Evolutionary conservation across 2,797 vertebrate genomes (phyloP), one percentile per base, ranked within the genome.

Genomic region (Poliocrania exsul): DNA sequence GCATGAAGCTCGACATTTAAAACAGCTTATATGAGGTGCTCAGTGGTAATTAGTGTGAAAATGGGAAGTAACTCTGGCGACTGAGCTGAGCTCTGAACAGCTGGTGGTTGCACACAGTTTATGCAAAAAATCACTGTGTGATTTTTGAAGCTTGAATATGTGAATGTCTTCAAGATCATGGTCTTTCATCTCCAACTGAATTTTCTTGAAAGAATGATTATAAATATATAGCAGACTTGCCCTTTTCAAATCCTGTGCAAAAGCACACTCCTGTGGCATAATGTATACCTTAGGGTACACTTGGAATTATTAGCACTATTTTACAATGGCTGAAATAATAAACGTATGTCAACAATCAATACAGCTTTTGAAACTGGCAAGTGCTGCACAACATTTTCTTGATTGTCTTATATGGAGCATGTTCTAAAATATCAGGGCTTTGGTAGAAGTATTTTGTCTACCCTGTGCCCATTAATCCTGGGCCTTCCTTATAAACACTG

Each of bases 1-100:
- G 31, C 73, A 49, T 53, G 56, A 92, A 93, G 37, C 44, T 15
- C 93, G 84, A 85, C 42, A 31, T 91, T 90, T 80, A 86, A 84
- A 92, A 16, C 25, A 31, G 35, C n/a, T 81, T 56, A 44, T 91
- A 51, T 93, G 56, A 67, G 40, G 21, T 72, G 9, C 44, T 81
- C 18, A 3, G 40, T 54, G 8, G 60, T 62, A 78, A 65, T 88
- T 77, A 51, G 40, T 73, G 60, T 8, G 18, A 86, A 93, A 95
- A 86, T 21, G 40, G 82, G 73, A 96, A 93, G 86, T 54, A 84
- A 74, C 16, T 81, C 37, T 50, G 47, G 61, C 42, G 61, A 56
- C 6, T 87, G 74, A 88, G 46, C 53, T 51, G 78, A 77, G 53
- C 70, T 92, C 80, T 75, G 61, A 86, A 47, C 46, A 92, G 80